Percentiles rank a stretch among this genome's conserved stretches.
Evolutionary conservation across 2,888 invertebrate species (phyloP).

Genomic region (Drosophila aldrichi): DNA sequence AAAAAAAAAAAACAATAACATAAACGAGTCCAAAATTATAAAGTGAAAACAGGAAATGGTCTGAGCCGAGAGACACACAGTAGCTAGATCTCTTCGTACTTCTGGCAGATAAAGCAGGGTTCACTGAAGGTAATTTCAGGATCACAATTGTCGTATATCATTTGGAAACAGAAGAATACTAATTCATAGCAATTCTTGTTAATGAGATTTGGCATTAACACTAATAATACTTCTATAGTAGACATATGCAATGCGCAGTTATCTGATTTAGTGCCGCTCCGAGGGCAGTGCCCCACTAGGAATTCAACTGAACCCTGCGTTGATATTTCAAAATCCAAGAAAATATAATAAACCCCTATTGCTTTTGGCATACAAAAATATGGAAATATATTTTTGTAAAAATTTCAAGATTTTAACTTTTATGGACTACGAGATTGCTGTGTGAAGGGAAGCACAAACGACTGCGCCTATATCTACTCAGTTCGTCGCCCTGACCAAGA

Average conservation of each 20-base stretch:
- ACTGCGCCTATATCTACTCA: neutral
- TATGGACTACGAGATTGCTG: too few relatives aligned
- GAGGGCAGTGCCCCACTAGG: neutral
- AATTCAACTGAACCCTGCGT: too few relatives aligned
- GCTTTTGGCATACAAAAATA: neutral
- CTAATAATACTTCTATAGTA: neutral
- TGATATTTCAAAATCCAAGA: neutral
- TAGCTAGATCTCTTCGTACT: neutral
- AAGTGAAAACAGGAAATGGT: conserved; percentile 8
- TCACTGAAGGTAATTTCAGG: neutral
- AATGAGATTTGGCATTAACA: too few relatives aligned
- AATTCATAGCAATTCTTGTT: too few relatives aligned
- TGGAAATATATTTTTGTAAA: neutral
- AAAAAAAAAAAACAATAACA: conserved; percentile 6
- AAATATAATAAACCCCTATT: neutral
- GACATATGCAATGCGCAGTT: too few relatives aligned
- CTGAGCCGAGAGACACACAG: neutral
- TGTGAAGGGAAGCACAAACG: neutral
- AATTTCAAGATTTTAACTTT: neutral
- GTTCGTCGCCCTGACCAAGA: neutral
- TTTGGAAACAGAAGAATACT: neutral
- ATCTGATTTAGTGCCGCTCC: neutral
- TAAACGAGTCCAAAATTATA: conserved; percentile 8
- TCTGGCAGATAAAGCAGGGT: conserved; percentile 6
- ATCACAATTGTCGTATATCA: conserved; percentile 4